A percentile compares a stretch with the other conserved stretches of the same genome.
Conservation (phyloP, 2,797 vertebrate species). For the Cossypha polioptera region DNA sequence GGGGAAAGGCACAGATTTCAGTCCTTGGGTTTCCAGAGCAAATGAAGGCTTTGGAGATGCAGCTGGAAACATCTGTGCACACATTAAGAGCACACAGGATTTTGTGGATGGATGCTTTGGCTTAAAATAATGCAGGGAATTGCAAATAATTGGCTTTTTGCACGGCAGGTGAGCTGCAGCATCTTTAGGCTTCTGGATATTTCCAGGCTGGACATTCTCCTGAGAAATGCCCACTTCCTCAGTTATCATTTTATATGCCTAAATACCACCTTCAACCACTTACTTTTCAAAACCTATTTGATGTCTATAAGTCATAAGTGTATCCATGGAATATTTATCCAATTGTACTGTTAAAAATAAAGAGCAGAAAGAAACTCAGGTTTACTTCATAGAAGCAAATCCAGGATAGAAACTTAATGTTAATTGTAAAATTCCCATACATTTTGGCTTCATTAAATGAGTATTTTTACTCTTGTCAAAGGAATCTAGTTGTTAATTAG, state of each 20-base stretch:
- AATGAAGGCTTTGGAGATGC: background rate
- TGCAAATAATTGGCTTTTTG: background rate
- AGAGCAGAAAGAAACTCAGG: background rate
- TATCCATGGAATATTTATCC: background rate
- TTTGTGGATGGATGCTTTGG: background rate
- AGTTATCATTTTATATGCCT: background rate
- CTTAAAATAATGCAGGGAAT: background rate
- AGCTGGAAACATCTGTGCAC: background rate
- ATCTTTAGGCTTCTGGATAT: background rate
- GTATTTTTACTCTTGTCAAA: background rate
- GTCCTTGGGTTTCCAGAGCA: background rate
- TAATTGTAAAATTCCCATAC: background rate
- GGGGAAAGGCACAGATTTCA: background rate
- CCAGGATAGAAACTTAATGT: background rate
- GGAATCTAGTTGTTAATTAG: background rate
- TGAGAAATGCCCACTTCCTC: background rate
- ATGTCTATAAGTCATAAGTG: background rate
- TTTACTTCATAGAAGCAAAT: background rate
- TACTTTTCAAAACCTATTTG: background rate
- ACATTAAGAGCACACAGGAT: rapidly evolving
- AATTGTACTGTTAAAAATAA: background rate
- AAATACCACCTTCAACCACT: background rate
- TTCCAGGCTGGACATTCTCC: background rate
- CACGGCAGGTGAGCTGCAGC: background rate
- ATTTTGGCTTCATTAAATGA: background rate